These are phyloP conservation scores for Lepidurus apus DNA, from an alignment of 1,140 invertebrate species.

Conservation along the genomic window DNA sequence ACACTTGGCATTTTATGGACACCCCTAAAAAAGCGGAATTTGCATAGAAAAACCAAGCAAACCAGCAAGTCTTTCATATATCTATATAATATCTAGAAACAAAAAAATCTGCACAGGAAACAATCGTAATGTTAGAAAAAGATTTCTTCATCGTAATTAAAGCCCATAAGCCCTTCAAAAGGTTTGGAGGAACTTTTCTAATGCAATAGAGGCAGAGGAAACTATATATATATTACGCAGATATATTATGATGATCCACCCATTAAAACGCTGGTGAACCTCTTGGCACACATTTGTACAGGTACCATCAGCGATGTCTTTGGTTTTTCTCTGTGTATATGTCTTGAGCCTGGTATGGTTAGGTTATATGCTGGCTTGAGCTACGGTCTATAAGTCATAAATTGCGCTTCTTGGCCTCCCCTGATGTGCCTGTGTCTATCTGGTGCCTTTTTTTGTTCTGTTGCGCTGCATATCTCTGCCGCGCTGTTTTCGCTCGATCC, in stretches of 20 bases:
- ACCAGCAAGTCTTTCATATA: too few species aligned
- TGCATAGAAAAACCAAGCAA: background rate
- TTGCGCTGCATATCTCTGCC: background rate
- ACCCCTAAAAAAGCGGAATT: background rate
- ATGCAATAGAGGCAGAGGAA: background rate
- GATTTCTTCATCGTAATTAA: too few species aligned
- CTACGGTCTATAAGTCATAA: background rate
- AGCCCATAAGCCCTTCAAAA: too few species aligned
- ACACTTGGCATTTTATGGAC: background rate
- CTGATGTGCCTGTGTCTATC: slow-evolving; percentile 3
- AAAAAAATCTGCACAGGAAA: too few species aligned
- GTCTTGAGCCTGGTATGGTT: background rate
- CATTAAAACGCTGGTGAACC: slow-evolving; percentile 9
- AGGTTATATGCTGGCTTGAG: background rate
- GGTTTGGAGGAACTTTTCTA: too few species aligned
- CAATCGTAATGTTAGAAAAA: too few species aligned
- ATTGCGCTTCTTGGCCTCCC: slow-evolving; percentile 8
- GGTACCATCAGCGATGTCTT: background rate
- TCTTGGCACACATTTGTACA: background rate
- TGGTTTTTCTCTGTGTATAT: background rate
- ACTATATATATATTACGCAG: background rate
- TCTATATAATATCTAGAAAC: too few species aligned
- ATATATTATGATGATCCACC: background rate
- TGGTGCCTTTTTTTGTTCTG: background rate
- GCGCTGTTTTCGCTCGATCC: background rate